Evolutionary conservation across 2,888 invertebrate species (phyloP).

Genomic region (Sarcophaga variegata): DNA sequence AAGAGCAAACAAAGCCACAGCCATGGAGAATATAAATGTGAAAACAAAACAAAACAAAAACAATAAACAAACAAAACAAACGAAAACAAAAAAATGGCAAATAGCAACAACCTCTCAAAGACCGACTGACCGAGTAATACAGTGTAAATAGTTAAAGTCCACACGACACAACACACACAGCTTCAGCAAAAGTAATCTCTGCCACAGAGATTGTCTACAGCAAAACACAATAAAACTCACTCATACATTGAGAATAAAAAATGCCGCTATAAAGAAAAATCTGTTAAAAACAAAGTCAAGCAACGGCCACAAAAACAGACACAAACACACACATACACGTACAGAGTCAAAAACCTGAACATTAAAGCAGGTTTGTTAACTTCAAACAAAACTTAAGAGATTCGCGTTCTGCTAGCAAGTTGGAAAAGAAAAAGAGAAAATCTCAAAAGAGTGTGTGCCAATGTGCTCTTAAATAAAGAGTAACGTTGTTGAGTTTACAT

Average conservation of each 20-base stretch:
- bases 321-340: neutral
- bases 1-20: slow-evolving; percentile 51
- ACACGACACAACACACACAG: slow-evolving; percentile 24
- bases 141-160: slow-evolving; percentile 76
- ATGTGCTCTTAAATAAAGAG: slow-evolving; percentile 45
- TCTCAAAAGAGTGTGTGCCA: neutral
- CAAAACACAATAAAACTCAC: slow-evolving; percentile 24
- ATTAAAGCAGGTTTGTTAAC: slow-evolving; percentile 33
- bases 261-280: slow-evolving; percentile 64
- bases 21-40: slow-evolving; percentile 24
- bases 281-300: slow-evolving; percentile 49
- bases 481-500: slow-evolving; percentile 72
- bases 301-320: slow-evolving; percentile 22
- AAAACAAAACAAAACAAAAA: slow-evolving; percentile 59
- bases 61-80: slow-evolving; percentile 70
- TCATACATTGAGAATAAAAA: slow-evolving; percentile 66
- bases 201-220: slow-evolving; percentile 63
- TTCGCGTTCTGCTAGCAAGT: neutral
- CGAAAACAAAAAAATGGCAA: slow-evolving; percentile 71
- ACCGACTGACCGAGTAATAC: slow-evolving; percentile 83
- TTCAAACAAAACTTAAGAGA: neutral
- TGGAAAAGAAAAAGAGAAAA: neutral
- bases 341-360: slow-evolving; percentile 29
- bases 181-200: slow-evolving; percentile 58
- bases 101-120: slow-evolving; percentile 82